These are phyloP conservation scores for Noctua janthe DNA, from an alignment of 2,888 invertebrate genomes.

Conservation along the genomic window DNA sequence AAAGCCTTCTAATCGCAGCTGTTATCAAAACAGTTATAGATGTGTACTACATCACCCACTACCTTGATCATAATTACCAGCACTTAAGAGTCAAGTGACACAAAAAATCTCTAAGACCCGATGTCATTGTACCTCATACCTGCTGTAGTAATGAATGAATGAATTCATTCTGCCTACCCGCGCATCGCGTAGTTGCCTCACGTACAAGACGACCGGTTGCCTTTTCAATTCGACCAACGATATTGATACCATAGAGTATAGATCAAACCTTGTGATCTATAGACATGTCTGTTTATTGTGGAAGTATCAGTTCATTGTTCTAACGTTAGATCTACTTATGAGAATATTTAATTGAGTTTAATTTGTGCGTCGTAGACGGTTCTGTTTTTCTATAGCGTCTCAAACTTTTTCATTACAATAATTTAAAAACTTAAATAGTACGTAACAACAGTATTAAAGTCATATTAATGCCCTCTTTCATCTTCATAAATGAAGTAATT, in stretches of 20 bases:
- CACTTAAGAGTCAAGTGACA: conserved; percentile 45
- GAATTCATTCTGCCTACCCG: conserved; percentile 75
- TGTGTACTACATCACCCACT: conserved; percentile 28
- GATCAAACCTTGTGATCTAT: conserved; percentile 67
- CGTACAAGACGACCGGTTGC: conserved; percentile 78
- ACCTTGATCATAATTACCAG: conserved; percentile 60
- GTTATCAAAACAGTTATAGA: conserved; percentile 20
- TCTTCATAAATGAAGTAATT: background rate
- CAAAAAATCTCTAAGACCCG: conserved; percentile 66
- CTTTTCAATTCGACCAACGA: conserved; percentile 76
- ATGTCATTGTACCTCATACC: conserved; percentile 75
- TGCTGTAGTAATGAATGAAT: conserved; percentile 73
- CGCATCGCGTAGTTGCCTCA: conserved; percentile 78
- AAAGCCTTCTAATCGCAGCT: background rate
- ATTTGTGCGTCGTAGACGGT: conserved; percentile 24
- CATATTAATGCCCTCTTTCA: background rate
- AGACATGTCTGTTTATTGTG: conserved; percentile 66
- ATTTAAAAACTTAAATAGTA: background rate
- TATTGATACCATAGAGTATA: conserved; percentile 68
- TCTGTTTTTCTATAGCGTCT: background rate
- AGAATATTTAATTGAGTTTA: conserved; percentile 52
- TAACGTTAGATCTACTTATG: conserved; percentile 36
- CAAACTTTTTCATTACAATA: background rate
- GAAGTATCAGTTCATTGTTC: conserved; percentile 61
- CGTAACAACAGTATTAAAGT: background rate